phyloP scores from a whole-genome alignment of 2,797 vertebrate genomes.

The Coregonus ussuriensis region DNA sequence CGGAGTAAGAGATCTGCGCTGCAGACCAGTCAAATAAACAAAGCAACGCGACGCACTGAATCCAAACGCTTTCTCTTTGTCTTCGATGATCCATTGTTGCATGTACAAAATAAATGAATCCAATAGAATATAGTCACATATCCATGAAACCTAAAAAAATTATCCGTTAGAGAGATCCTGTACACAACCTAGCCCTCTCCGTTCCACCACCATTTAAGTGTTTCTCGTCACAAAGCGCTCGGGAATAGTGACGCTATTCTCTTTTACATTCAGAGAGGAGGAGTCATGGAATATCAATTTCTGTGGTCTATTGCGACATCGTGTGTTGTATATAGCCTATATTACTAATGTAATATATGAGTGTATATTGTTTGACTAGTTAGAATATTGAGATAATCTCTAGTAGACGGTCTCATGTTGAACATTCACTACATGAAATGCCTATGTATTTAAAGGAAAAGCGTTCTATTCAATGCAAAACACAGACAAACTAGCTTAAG shows the following conservation, averaged over 20 bases:
- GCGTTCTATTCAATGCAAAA: too few relatives aligned
- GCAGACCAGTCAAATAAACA: slow-evolving; percentile 54
- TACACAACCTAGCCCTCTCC: neutral
- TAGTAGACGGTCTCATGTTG: neutral
- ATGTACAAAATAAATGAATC: neutral
- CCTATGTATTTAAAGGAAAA: too few relatives aligned
- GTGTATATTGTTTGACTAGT: neutral
- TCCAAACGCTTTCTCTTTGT: neutral
- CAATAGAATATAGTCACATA: neutral
- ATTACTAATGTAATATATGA: neutral
- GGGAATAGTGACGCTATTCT: slow-evolving; percentile 12
- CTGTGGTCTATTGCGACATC: slow-evolving; percentile 70
- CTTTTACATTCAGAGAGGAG: slow-evolving; percentile 35
- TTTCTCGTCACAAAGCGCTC: neutral
- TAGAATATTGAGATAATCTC: neutral
- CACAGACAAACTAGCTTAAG: too few relatives aligned
- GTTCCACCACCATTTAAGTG: neutral
- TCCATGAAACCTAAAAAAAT: neutral
- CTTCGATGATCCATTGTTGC: slow-evolving; percentile 41
- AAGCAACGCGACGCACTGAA: slow-evolving; percentile 27
- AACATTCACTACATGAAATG: neutral
- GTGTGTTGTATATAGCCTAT: slow-evolving; percentile 41
- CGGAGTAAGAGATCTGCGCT: slow-evolving; percentile 76
- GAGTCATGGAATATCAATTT: slow-evolving; percentile 29
- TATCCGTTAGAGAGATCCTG: fast-evolving